These are phyloP conservation scores for Tetragonula carbonaria DNA, from an alignment of 2,888 invertebrate genomes.

Conservation along the genomic window DNA sequence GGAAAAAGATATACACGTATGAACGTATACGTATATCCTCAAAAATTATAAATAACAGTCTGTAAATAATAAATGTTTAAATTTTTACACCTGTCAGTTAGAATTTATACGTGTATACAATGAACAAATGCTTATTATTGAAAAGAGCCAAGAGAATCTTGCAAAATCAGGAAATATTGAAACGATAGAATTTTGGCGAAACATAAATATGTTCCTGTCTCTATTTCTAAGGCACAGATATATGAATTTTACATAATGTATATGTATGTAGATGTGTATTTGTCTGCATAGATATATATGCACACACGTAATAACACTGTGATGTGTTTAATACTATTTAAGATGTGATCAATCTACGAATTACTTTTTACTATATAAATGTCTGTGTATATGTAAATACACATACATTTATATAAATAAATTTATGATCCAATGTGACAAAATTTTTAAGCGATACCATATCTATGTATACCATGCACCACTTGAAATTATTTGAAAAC, in stretches of 20 bases:
- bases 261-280: not conserved
- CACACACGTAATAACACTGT: conserved; percentile 39
- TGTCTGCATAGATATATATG: not conserved
- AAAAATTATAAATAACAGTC: conserved; percentile 24
- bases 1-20: conserved; percentile 10
- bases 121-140: conserved; percentile 24
- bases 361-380: conserved; percentile 24
- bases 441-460: conserved; percentile 37
- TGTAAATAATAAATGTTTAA: conserved; percentile 25
- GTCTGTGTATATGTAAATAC: conserved; percentile 40
- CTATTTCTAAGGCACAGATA: conserved; percentile 68
- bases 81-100: conserved; percentile 16
- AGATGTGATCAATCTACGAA: conserved; percentile 40
- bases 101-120: conserved; percentile 8
- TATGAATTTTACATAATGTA: conserved; percentile 46
- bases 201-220: conserved; percentile 47
- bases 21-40: not conserved
- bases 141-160: conserved; percentile 1
- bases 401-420: not conserved
- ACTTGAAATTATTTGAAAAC: conserved; percentile 24
- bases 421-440: conserved; percentile 18
- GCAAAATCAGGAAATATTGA: conserved; percentile 26
- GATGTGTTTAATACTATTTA: conserved; percentile 47
- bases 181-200: conserved; percentile 40
- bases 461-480: conserved; percentile 52